A percentile compares a stretch with the other conserved stretches of the same genome.
Conservation (phyloP, 2,888 invertebrate genomes). For the Ryuthela nishihirai region DNA sequence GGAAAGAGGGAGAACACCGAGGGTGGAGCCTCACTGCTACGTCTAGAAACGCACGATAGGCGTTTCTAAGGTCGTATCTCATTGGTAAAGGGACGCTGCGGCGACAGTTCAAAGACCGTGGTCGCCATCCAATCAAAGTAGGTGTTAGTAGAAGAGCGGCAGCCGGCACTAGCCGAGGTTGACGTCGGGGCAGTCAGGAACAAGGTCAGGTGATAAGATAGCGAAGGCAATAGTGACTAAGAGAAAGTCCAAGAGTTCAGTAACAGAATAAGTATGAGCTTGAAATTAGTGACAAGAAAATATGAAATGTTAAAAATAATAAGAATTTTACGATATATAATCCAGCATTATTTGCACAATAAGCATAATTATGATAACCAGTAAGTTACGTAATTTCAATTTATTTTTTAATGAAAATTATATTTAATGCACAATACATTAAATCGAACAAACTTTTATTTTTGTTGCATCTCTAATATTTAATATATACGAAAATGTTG, state of each 20-base stretch:
- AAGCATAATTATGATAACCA: no score
- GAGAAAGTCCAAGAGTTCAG: constrained; percentile 24
- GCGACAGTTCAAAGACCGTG: constrained; percentile 27
- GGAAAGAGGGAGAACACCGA: constrained; percentile 23
- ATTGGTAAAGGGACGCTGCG: constrained; percentile 27
- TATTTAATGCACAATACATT: no score
- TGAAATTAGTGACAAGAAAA: no score
- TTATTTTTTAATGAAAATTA: no score
- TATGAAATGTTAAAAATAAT: no score
- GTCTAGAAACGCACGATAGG: constrained; percentile 18
- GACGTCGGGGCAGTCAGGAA: constrained; percentile 25
- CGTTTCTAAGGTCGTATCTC: constrained; percentile 9
- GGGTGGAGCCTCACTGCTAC: constrained; percentile 33
- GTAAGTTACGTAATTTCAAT: no score
- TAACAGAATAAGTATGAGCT: neutral
- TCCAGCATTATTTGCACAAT: no score
- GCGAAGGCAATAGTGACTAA: constrained; percentile 20
- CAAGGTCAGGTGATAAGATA: constrained; percentile 38
- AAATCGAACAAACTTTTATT: no score
- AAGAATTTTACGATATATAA: no score
- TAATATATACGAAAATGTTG: no score
- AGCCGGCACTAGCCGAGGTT: constrained; percentile 20
- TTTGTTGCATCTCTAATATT: no score
- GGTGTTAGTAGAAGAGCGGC: constrained; percentile 14
- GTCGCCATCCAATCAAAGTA: constrained; percentile 13